Conservation (phyloP, 2,888 invertebrate species). For the Escarpia spicata region DNA sequence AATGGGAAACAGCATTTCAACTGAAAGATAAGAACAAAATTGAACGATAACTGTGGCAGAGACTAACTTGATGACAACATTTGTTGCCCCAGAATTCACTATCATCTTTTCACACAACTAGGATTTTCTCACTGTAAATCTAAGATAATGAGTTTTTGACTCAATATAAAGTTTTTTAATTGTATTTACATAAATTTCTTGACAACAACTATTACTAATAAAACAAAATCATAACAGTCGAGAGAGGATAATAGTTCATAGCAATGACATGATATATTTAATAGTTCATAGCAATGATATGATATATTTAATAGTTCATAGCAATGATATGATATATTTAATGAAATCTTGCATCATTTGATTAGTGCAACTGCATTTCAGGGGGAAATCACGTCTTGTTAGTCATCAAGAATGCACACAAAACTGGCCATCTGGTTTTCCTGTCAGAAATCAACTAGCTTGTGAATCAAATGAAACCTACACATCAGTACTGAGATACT, state of each 20-base stretch:
- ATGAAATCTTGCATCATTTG: neutral
- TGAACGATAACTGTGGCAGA: neutral
- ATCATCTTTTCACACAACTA: neutral
- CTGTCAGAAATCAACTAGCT: neutral
- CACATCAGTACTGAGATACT: neutral
- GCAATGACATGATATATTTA: neutral
- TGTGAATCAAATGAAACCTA: neutral
- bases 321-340: neutral
- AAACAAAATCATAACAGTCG: neutral
- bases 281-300: too few species aligned
- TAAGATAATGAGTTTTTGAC: neutral
- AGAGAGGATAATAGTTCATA: neutral
- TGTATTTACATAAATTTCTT: constrained; percentile 14
- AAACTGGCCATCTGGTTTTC: neutral
- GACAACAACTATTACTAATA: neutral
- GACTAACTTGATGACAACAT: constrained; percentile 17
- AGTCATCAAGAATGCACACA: too few species aligned
- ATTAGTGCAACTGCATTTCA: neutral
- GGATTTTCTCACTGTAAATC: neutral
- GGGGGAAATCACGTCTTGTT: neutral
- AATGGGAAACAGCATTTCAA: neutral
- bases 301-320: neutral
- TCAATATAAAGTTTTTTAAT: neutral
- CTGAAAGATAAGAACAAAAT: neutral
- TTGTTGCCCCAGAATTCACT: neutral